A percentile compares a stretch with the other conserved stretches of the same genome.
phyloP scores from a whole-genome alignment of 2,888 invertebrate genomes.

The Drosophila glabriapex region DNA sequence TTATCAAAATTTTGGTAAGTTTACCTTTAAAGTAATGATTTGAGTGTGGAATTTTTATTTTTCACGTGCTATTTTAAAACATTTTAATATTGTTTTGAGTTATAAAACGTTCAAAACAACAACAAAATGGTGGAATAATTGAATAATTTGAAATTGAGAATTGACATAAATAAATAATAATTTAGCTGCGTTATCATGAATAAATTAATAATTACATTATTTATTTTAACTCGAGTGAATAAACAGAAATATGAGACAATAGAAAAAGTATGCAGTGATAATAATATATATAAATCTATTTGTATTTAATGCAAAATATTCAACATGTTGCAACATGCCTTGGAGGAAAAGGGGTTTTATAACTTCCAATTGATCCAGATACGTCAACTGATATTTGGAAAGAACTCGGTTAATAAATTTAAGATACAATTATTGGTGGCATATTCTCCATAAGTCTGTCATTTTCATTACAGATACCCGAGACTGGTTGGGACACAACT shows the following conservation, averaged over 20 bases:
- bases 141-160: neutral
- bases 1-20: neutral
- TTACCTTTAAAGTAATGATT: neutral
- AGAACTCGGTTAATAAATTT: neutral
- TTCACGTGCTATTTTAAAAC: neutral
- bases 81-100: neutral
- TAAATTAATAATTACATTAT: neutral
- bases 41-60: neutral
- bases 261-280: neutral
- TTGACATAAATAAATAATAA: neutral
- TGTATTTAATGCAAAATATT: neutral
- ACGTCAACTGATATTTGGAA: neutral
- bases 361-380: neutral
- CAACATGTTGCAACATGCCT: neutral
- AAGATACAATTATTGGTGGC: constrained; percentile 10
- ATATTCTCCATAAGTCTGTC: constrained; percentile 41
- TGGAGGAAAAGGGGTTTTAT: neutral
- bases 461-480: constrained; percentile 55
- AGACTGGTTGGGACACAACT: constrained; percentile 3
- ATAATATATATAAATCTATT: neutral
- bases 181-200: neutral
- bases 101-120: neutral
- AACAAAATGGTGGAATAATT: neutral
- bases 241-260: neutral
- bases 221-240: neutral